Evolutionary conservation across 2,113 vertebrate genomes (phyloP), one percentile per base, ranked within the genome.

Genomic region (Seriola aureovittata): DNA sequence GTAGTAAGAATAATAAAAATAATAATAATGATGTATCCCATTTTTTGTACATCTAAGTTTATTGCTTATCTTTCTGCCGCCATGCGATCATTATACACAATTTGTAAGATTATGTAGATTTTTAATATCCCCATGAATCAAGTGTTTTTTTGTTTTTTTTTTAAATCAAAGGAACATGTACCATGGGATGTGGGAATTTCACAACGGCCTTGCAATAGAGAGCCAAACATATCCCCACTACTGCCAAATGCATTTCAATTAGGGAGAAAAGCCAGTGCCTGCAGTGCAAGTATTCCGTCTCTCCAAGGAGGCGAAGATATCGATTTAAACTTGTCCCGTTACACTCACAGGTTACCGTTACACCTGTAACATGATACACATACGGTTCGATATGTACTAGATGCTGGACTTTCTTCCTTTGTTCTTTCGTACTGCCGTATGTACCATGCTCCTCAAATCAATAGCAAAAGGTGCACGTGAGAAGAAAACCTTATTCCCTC

Each of bases 191-290:
- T 69, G 57, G 62, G 59, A 32, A 75, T 72, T 80, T 70, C 81
- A 81, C 74, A 63, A 81, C 72, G 52, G 71, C 57, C 58, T 81
- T 42, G 62, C 71, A 63, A 54, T 34, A 23, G 40, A 10, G 50
- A 52, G 80, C 75, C 70, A 92, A 81, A 71, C 70, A 77, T 76
- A 65, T 50, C 58, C 40, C 60, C 40, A 44, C 80, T 75, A 46
- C 68, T 89, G 76, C 87, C 71, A 87, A 82, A 81, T 83, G 72
- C 75, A 70, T 80, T 84, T 81, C 79, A 81, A 85, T 89, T 76
- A 72, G 65, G 44, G 29, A 63, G 54, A 63, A 70, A 76, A 54
- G 72, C 46, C 70, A 60, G 25, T 62, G 36, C 60, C n/a, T 72
- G 14, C 65, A 76, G 65, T 52, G 55, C 44, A 54, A 44, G 52